A percentile compares a stretch with the other conserved stretches of the same genome.
These are phyloP conservation scores for Drosophila pullipes DNA, from an alignment of 2,888 invertebrate genomes.

Conservation along the genomic window DNA sequence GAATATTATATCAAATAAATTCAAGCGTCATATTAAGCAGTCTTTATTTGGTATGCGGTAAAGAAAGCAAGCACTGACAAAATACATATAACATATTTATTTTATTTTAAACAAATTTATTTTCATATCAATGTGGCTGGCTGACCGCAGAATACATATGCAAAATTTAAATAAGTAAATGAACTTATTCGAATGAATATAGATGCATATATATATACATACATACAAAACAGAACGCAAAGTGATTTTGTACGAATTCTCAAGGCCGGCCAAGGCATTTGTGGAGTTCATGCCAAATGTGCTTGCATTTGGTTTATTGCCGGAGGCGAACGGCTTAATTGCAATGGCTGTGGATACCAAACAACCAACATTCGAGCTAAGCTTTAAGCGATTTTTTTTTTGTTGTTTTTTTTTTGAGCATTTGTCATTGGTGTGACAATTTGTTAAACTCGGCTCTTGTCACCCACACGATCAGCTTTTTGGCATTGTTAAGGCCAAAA, in stretches of 20 bases:
- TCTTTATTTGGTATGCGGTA: slow-evolving; percentile 20
- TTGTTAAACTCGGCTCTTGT: slow-evolving; percentile 49
- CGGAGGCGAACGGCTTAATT: slow-evolving; percentile 58
- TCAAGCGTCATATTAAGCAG: slow-evolving; percentile 33
- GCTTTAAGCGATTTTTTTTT: slow-evolving; percentile 39
- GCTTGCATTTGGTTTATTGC: slow-evolving; percentile 56
- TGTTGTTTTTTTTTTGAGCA: slow-evolving; percentile 10
- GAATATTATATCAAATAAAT: slow-evolving; percentile 35
- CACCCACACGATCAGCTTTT: slow-evolving; percentile 54
- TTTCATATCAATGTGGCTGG: slow-evolving; percentile 20
- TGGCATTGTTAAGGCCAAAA: slow-evolving; percentile 62
- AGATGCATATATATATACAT: not conserved
- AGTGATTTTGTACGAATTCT: slow-evolving; percentile 48
- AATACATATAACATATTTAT: slow-evolving; percentile 13
- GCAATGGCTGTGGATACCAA: slow-evolving; percentile 46
- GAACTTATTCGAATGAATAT: slow-evolving; percentile 52
- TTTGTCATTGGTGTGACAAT: slow-evolving; percentile 59
- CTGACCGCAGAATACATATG: slow-evolving; percentile 44
- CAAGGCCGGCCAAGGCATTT: slow-evolving; percentile 63
- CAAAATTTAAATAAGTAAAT: slow-evolving; percentile 52
- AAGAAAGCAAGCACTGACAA: slow-evolving; percentile 19
- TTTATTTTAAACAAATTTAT: slow-evolving; percentile 10
- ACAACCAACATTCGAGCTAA: slow-evolving; percentile 27
- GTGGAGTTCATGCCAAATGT: slow-evolving; percentile 54
- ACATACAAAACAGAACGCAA: slow-evolving; percentile 7